Base-by-base conservation (phyloP, 2,888 invertebrate species). In the Eugnorisma glareosa region DNA sequence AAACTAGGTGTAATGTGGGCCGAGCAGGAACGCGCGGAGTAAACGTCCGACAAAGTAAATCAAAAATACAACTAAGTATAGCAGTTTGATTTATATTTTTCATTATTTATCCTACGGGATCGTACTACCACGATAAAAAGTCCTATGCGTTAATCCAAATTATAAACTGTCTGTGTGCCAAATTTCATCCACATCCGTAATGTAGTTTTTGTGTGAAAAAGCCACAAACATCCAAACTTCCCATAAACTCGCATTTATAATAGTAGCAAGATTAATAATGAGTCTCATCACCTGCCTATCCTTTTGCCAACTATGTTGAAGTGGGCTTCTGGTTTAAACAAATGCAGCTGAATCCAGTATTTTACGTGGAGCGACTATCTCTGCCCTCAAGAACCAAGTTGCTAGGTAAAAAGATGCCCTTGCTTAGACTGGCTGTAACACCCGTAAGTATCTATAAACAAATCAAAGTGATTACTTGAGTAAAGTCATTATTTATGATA, bases 1-100 rank as follows among this genome's bases (percentile, higher is more conserved):
- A 11, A 72, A 51, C 37, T 66, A 68, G 64, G 69, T 67, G 48
- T 79, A 35, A 79, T 31, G 31, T 40, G n/a, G 40, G n/a, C 40
- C 64, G n/a, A 28, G 18, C 64, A 40, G 7, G 1, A 40, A 40
- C 13, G 40, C 0, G 64, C 40, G 15, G n/a, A n/a, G 2, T 7
- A n/a, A 37, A 61, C 21, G 31, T n/a, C n/a, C n/a, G n/a, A n/a
- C n/a, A n/a, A n/a, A n/a, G 21, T 59, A 1, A 59, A 31, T 18
- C 7, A 31, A 57, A 57, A 28, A 57, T 57, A 28, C 15, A 57
- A 57, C 13, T 43, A 4, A 0, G n/a, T 21, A 6, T 48, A 11
- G 48, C 18, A 45, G 2, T 45, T 18, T 35, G 2, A 43, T 45
- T 45, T 45, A 0, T 15, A 45, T 45, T 45, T 45, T 45, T 48